Conservation (phyloP, 2,797 vertebrate genomes). For the Sarcophilus harrisii region DNA sequence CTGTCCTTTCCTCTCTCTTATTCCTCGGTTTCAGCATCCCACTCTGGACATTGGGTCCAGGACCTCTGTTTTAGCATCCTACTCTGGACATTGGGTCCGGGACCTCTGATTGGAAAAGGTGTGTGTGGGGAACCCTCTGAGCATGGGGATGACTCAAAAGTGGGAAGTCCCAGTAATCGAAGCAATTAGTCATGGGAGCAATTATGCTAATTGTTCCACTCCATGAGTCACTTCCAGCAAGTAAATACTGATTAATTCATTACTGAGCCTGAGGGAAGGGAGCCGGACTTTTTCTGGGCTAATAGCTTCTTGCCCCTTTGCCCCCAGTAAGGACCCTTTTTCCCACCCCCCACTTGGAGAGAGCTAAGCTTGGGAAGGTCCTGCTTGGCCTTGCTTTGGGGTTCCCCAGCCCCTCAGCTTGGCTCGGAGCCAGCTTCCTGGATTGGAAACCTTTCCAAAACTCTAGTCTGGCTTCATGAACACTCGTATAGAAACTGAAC, state of each 20-base stretch:
- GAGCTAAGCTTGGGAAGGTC: not conserved
- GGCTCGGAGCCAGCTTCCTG: not conserved
- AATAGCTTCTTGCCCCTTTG: not conserved
- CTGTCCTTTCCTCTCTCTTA: not conserved
- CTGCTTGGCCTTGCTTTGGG: not conserved
- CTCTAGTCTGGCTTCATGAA: not conserved
- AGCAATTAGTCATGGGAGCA: constrained; percentile 76
- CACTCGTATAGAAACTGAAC: not conserved
- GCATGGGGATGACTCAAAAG: constrained; percentile 59
- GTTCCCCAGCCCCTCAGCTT: not conserved
- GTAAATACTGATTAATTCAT: constrained; percentile 84
- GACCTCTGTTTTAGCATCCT: not conserved
- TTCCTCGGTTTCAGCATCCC: not conserved
- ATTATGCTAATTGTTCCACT: constrained; percentile 80
- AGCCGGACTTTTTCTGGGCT: not conserved
- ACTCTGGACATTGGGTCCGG: not conserved
- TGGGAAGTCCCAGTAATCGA: constrained; percentile 66
- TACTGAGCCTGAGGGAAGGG: constrained; percentile 54
- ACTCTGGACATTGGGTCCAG: not conserved
- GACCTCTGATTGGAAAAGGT: constrained; percentile 5
- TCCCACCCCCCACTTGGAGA: not conserved
- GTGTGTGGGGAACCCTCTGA: constrained; percentile 27
- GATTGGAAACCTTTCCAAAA: not conserved
- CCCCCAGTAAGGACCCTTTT: not conserved
- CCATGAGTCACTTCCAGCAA: constrained; percentile 78